A percentile compares a stretch with the other conserved stretches of the same genome.
These are phyloP conservation scores for Haemorhous mexicanus DNA, from an alignment of 2,113 vertebrate genomes.

Conservation along the genomic window DNA sequence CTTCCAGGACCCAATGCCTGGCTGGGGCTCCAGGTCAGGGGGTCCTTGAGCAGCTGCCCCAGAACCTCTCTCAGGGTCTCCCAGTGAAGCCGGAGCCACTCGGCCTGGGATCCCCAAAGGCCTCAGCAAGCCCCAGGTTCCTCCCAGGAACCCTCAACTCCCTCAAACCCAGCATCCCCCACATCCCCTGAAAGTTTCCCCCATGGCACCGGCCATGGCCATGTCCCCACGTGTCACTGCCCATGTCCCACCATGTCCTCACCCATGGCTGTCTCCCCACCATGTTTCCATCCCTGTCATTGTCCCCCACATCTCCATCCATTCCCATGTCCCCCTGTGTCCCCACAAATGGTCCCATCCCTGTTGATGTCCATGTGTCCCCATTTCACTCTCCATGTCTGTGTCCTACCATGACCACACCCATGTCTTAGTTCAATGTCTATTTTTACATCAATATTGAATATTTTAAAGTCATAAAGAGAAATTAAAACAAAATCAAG, in stretches of 20 bases:
- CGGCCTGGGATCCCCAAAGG: neutral
- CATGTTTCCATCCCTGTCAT: neutral
- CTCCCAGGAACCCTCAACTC: neutral
- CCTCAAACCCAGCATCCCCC: neutral
- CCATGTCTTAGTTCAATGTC: no score
- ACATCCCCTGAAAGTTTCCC: neutral
- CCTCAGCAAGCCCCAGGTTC: neutral
- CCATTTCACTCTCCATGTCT: no score
- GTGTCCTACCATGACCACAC: no score
- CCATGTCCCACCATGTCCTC: neutral
- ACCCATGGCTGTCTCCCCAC: neutral
- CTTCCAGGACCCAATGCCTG: neutral
- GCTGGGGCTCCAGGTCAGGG: neutral
- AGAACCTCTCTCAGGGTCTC: neutral
- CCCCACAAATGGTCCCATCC: no score
- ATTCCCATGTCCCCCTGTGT: no score
- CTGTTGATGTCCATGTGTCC: no score
- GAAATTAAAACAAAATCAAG: no score
- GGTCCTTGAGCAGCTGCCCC: neutral
- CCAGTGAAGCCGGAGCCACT: neutral
- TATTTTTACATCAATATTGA: no score
- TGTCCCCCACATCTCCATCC: neutral
- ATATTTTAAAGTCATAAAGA: no score
- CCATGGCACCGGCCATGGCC: neutral
- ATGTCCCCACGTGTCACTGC: neutral